phyloP scores from a whole-genome alignment of 2,888 invertebrate species.

The Actias luna region DNA sequence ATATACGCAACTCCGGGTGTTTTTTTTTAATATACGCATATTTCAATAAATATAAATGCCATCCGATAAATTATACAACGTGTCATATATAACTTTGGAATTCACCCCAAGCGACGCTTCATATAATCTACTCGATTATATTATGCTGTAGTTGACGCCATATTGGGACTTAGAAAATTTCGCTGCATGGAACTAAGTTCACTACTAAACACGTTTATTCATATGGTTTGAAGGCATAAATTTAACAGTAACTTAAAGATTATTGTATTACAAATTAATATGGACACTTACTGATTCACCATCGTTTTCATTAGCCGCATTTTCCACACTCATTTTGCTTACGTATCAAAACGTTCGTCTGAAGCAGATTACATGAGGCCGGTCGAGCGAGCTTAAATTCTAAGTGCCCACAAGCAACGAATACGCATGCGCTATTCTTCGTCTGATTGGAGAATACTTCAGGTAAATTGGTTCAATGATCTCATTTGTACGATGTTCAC shows the following conservation, averaged over 20 bases:
- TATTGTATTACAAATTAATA: slow-evolving; percentile 36
- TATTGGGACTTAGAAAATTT: slow-evolving; percentile 90
- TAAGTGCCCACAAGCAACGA: slow-evolving; percentile 82
- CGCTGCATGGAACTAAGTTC: slow-evolving; percentile 70
- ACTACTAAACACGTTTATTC: slow-evolving; percentile 72
- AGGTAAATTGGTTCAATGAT: slow-evolving; percentile 50
- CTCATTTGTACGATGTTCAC: slow-evolving; percentile 34
- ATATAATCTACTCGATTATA: slow-evolving; percentile 56
- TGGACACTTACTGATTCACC: slow-evolving; percentile 82
- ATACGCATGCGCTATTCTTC: slow-evolving; percentile 82
- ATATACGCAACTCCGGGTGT: slow-evolving; percentile 25
- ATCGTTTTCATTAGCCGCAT: slow-evolving; percentile 81
- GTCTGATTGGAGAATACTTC: slow-evolving; percentile 49
- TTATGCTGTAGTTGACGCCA: slow-evolving; percentile 89
- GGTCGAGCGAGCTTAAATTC: slow-evolving; percentile 63
- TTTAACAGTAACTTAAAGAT: slow-evolving; percentile 31
- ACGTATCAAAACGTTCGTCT: slow-evolving; percentile 71
- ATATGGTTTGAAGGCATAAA: slow-evolving; percentile 26
- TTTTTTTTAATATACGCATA: slow-evolving; percentile 23
- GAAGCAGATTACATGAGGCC: slow-evolving; percentile 66
- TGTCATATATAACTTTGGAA: slow-evolving; percentile 26
- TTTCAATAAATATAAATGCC: slow-evolving; percentile 18
- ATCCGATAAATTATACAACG: slow-evolving; percentile 11
- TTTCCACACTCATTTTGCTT: slow-evolving; percentile 85
- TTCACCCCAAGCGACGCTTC: slow-evolving; percentile 62